These are phyloP conservation scores for Chinchilla lanigera DNA, from an alignment of 2,113 vertebrate species.

Conservation along the genomic window DNA sequence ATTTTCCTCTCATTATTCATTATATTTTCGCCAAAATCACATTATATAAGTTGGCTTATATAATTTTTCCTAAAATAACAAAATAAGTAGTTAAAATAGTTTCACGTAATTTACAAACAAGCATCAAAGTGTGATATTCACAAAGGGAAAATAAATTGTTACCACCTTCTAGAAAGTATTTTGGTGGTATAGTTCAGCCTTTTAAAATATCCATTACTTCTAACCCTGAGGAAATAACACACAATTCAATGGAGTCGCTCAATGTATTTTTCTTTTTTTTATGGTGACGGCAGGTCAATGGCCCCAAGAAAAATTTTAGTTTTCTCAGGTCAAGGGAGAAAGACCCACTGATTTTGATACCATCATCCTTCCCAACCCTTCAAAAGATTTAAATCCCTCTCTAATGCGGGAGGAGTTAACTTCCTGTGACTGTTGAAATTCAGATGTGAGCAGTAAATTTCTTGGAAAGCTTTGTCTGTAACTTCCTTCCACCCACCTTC, in stretches of 20 bases:
- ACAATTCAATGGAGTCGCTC: conserved; percentile 16
- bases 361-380: rapidly evolving
- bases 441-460: too few species aligned
- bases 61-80: conserved; percentile 54
- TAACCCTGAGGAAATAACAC: conserved; percentile 21
- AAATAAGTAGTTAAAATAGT: conserved; percentile 63
- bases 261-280: background rate
- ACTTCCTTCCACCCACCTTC: background rate
- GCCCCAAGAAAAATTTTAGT: background rate
- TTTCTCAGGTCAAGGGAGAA: background rate
- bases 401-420: background rate
- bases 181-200: conserved; percentile 48
- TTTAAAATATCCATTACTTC: conserved; percentile 37
- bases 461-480: background rate
- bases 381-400: background rate
- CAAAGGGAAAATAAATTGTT: conserved; percentile 63
- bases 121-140: conserved; percentile 52
- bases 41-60: conserved; percentile 36
- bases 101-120: conserved; percentile 43
- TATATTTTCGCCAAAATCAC: conserved; percentile 56
- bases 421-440: background rate
- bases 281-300: background rate
- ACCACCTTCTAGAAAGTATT: conserved; percentile 38
- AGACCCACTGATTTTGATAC: background rate
- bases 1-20: conserved; percentile 64